Evolutionary conservation across 2,888 invertebrate species (phyloP).

Genomic region (Gymnocheta viridis): DNA sequence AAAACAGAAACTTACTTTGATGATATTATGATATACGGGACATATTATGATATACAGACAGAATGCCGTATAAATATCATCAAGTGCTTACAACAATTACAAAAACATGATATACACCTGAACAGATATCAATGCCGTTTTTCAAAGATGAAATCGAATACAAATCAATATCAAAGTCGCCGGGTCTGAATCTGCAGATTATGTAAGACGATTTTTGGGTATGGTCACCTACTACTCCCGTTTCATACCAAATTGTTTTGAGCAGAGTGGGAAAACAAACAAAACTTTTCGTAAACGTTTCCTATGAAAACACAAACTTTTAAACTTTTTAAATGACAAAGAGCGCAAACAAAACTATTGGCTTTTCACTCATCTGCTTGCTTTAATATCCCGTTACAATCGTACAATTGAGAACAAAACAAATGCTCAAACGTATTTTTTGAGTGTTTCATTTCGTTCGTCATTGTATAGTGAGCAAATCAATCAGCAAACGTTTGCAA

Average conservation of each 20-base stretch:
- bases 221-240: not conserved
- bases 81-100: not conserved
- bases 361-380: no score
- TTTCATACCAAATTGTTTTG: not conserved
- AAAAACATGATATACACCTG: not conserved
- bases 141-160: not conserved
- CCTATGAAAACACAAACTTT: no score
- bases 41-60: not conserved
- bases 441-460: no score
- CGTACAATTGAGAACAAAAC: no score
- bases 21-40: not conserved
- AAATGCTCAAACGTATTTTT: no score
- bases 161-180: not conserved
- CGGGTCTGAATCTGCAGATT: not conserved
- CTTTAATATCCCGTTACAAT: no score
- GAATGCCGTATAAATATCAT: not conserved
- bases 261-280: no score
- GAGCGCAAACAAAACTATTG: no score
- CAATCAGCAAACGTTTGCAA: no score
- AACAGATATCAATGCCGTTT: not conserved
- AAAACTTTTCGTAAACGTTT: no score
- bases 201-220: not conserved
- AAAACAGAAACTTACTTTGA: not conserved
- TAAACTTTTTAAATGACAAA: no score
- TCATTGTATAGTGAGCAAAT: no score